Evolutionary conservation across 2,888 invertebrate species (phyloP), one percentile per base, ranked within the genome.

Genomic region (Caenorhabditis imperialis): DNA sequence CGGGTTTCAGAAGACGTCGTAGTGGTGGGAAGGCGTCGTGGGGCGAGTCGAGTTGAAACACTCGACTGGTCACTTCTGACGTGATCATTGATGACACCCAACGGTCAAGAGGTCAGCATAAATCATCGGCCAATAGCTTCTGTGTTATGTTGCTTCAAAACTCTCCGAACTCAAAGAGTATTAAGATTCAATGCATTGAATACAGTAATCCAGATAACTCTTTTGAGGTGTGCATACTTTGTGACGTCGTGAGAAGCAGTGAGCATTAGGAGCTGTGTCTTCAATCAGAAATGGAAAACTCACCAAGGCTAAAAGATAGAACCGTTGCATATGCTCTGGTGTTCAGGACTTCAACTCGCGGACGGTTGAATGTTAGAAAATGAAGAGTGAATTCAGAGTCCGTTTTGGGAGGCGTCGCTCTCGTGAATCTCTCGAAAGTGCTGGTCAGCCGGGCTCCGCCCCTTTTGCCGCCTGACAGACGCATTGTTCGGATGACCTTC

Each of bases 401-500:
- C 30, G 20, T 27, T 20, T 55, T 30, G 14, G 57, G 47, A 48
- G 37, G 30, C 44, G 50, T 30, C 48, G 27, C 47, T n/a, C n/a
- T n/a, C n/a, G n/a, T n/a, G n/a, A 27, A 47, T 48, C 18, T 55
- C 44, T 55, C 55, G 47, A 50, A 50, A 50, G 50, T 63, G 54
- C 63, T 23, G 65, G 55, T 65, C 69, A 60, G 33, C 38, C 38
- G 33, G 22, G 51, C 30, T 25, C 45, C 30, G 16, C 54, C 69
- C 67, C 45, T 20, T 50, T 53, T 53, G 25, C 50, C 42, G 51
- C 57, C 50, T 67, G 57, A 67, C 65, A 65, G 16, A 42, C 40
- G 60, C 54, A 69, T 69, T 69, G 61, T 70, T 58, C 51, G 44
- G 33, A 16, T 70, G 70, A 70, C 70, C 70, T 70, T 69, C 69